These are phyloP conservation scores for Myrmecophaga tridactyla DNA, from an alignment of 2,113 vertebrate genomes.

Conservation along the genomic window DNA sequence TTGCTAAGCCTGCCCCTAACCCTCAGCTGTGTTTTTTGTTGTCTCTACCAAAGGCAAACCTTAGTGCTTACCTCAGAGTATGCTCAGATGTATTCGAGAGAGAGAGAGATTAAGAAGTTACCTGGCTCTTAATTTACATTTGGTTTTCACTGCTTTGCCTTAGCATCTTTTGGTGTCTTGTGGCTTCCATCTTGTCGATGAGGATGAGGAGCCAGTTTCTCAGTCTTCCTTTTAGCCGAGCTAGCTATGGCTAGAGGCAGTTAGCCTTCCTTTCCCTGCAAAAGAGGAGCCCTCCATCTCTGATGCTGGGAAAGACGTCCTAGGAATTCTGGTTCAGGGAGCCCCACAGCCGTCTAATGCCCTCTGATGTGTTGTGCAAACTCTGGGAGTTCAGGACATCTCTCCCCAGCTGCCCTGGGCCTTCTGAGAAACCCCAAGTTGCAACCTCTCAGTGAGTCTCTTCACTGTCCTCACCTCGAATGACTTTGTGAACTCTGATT, in stretches of 20 bases:
- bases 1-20: too few species aligned
- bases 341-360: not conserved
- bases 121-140: not conserved
- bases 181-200: not conserved
- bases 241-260: rapidly evolving
- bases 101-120: not conserved
- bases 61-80: not conserved
- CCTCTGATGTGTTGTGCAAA: not conserved
- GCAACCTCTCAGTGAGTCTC: not conserved
- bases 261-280: not conserved
- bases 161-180: not conserved
- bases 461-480: not conserved
- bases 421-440: not conserved
- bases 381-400: not conserved
- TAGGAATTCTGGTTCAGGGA: not conserved
- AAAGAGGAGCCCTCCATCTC: not conserved
- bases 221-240: not conserved
- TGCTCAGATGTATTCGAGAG: not conserved
- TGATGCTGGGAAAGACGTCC: not conserved
- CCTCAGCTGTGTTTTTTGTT: not conserved
- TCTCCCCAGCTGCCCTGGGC: not conserved
- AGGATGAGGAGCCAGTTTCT: not conserved
- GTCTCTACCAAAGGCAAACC: not conserved
- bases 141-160: not conserved
- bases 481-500: not conserved